A percentile compares a stretch with the other conserved stretches of the same genome.
Evolutionary conservation across 2,113 vertebrate species (phyloP).

Genomic region (Lota lota): DNA sequence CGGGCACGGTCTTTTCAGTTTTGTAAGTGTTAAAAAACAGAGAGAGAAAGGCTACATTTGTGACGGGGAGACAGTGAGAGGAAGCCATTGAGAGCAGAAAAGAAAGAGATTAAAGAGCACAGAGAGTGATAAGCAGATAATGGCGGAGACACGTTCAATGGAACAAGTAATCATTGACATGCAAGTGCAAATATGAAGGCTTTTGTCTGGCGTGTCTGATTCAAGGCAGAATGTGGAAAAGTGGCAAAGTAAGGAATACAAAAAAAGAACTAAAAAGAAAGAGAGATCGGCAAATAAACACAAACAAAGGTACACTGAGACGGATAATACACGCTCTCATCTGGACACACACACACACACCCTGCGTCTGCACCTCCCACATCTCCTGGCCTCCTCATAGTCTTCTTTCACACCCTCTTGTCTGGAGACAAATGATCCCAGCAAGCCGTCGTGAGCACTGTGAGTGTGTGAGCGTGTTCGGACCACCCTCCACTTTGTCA

Average conservation of each 20-base stretch:
- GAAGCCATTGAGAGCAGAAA: constrained; percentile 80
- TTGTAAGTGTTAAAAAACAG: constrained; percentile 84
- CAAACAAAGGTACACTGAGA: constrained; percentile 47
- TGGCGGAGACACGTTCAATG: constrained; percentile 78
- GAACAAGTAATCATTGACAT: constrained; percentile 85
- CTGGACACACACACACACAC: constrained; percentile 29
- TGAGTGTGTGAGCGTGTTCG: constrained; percentile 50
- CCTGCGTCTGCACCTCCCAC: constrained; percentile 39
- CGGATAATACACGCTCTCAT: constrained; percentile 62
- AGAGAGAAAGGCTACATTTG: constrained; percentile 76
- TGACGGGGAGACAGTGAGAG: constrained; percentile 75
- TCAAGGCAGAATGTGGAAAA: constrained; percentile 71
- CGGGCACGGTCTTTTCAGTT: constrained; percentile 84
- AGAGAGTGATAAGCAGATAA: constrained; percentile 87
- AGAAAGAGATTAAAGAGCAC: constrained; percentile 89
- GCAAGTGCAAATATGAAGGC: constrained; percentile 83
- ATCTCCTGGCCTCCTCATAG: constrained; percentile 50
- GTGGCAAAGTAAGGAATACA: constrained; percentile 49
- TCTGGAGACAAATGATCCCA: constrained; percentile 76
- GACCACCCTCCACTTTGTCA: constrained; percentile 72
- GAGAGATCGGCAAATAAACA: constrained; percentile 67
- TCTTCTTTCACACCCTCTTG: constrained; percentile 70
- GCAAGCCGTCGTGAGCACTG: constrained; percentile 70
- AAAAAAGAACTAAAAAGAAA: constrained; percentile 30
- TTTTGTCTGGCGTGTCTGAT: constrained; percentile 85